A percentile compares a stretch with the other conserved stretches of the same genome.
These are phyloP conservation scores for Neuroterus valhalla DNA, from an alignment of 1,140 invertebrate genomes.

Conservation along the genomic window DNA sequence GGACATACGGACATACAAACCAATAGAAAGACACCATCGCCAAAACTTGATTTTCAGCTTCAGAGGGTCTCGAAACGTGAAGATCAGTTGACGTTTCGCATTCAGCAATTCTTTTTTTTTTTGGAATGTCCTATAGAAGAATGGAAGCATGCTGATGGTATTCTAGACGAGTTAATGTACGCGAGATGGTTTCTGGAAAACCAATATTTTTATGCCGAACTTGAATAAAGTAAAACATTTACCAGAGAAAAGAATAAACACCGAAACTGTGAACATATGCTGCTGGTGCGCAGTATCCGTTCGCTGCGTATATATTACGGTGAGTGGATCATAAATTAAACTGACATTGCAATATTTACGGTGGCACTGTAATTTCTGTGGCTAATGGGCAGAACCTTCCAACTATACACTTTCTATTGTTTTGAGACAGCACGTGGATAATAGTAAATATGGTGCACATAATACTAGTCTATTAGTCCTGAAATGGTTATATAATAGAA, in stretches of 20 bases:
- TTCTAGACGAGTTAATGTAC: too few relatives aligned
- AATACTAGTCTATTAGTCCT: background rate
- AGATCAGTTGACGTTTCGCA: too few relatives aligned
- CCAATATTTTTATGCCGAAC: background rate
- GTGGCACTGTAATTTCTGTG: slow-evolving; percentile 17
- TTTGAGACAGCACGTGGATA: slow-evolving; percentile 11
- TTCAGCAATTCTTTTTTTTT: too few relatives aligned
- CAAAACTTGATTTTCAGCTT: too few relatives aligned
- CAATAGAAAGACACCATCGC: too few relatives aligned
- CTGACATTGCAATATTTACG: slow-evolving; percentile 24
- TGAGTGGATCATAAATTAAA: slow-evolving; percentile 7
- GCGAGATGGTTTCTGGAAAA: background rate
- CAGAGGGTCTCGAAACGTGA: too few relatives aligned
- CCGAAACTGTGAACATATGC: background rate
- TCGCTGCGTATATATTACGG: slow-evolving; percentile 5
- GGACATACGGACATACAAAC: too few relatives aligned
- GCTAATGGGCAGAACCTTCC: slow-evolving; percentile 11
- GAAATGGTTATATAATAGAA: background rate
- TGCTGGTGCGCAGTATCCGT: background rate
- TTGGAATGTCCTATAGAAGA: too few relatives aligned
- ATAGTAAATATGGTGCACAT: background rate
- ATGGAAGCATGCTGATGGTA: too few relatives aligned
- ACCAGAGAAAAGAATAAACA: background rate
- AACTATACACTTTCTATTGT: slow-evolving; percentile 26
- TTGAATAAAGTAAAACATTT: background rate